A percentile compares a stretch with the other conserved stretches of the same genome.
Conservation (phyloP, 2,888 invertebrate genomes). For the Sesia bembeciformis region DNA sequence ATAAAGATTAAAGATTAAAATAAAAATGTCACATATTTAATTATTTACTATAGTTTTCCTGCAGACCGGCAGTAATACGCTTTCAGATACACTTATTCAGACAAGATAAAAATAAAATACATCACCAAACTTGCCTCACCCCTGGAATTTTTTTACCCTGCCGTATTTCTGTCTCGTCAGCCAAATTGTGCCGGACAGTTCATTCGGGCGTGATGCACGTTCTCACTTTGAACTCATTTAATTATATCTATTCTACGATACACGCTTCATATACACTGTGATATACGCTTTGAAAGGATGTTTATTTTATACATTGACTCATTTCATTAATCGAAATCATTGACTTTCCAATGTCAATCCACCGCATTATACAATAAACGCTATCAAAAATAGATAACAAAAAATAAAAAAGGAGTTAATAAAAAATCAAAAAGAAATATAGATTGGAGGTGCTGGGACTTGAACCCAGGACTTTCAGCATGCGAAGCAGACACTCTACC, state of each 20-base stretch:
- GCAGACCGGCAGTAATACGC: too few species aligned
- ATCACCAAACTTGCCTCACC: neutral
- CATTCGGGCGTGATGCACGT: conserved; percentile 25
- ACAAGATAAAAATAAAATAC: neutral
- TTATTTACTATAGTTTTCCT: too few species aligned
- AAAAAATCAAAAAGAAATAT: too few species aligned
- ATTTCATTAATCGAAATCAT: too few species aligned
- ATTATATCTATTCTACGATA: conserved; percentile 31
- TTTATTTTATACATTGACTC: too few species aligned
- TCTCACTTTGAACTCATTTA: conserved; percentile 15
- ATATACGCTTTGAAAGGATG: too few species aligned
- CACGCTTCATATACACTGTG: neutral
- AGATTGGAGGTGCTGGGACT: conserved; percentile 76
- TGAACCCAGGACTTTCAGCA: conserved; percentile 80
- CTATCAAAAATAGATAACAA: too few species aligned
- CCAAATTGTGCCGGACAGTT: conserved; percentile 41
- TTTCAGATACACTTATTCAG: neutral
- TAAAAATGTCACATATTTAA: too few species aligned
- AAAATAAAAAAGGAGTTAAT: too few species aligned
- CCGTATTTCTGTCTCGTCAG: conserved; percentile 33
- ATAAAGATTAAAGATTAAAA: too few species aligned
- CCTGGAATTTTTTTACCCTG: conserved; percentile 1
- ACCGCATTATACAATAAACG: too few species aligned
- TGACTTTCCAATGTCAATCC: too few species aligned
- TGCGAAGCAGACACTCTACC: conserved; percentile 79